Conservation (phyloP, 2,113 vertebrate species). For the Aptenodytes patagonicus region DNA sequence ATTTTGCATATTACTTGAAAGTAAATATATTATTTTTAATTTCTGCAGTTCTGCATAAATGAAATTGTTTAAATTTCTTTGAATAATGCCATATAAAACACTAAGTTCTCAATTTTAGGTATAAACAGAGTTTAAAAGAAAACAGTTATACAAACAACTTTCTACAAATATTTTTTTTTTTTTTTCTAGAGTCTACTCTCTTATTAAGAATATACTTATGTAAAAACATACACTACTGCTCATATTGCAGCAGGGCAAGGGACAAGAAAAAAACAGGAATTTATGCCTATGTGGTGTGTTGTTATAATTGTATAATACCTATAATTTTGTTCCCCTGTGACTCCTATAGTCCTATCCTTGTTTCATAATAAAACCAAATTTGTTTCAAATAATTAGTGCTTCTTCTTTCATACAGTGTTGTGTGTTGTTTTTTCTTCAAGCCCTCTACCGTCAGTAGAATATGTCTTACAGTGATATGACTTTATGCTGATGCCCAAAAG, state of each 20-base stretch:
- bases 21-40: not conserved
- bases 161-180: not conserved
- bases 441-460: not conserved
- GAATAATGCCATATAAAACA: not conserved
- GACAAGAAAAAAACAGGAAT: not conserved
- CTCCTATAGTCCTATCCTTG: not conserved
- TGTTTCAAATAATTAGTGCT: not conserved
- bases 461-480: not conserved
- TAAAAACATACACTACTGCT: not conserved
- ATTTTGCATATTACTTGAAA: not conserved
- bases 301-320: not conserved
- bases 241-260: not conserved
- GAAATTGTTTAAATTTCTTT: not conserved
- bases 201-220: not conserved
- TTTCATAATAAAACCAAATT: not conserved
- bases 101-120: not conserved
- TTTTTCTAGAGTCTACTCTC: not conserved
- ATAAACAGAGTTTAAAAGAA: not conserved
- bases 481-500: not conserved
- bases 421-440: not conserved
- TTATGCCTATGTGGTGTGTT: not conserved
- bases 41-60: not conserved
- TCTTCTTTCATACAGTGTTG: not conserved
- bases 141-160: not conserved
- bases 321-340: not conserved